Base-by-base conservation (phyloP, 2,888 invertebrate genomes). In the Heliconius ismenius region DNA sequence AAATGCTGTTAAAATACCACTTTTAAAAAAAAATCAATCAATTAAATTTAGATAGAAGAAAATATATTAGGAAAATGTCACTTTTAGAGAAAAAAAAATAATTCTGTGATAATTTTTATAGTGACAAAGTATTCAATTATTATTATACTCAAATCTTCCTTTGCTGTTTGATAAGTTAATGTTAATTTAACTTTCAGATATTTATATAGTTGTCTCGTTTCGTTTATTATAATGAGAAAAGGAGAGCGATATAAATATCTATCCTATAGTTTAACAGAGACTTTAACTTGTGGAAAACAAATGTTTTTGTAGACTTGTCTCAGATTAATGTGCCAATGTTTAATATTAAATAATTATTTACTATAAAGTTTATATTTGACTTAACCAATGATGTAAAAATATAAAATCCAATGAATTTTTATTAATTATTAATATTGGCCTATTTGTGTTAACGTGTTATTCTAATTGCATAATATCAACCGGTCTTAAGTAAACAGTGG, bases 51-150 rank as follows among this genome's bases (percentile, higher is more conserved):
- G 65, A 78, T 79, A 79, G 76, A 73, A 28, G 28, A 72, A 70
- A 76, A 74, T 64, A 73, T 73, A 76, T 74, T 77, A 79, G 76
- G 54, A 62, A 75, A 78, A 79, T 49, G 69, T 78, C 77, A 80
- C 73, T 78, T 78, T 32, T 70, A 74, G 62, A 80, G 68, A 70
- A 72, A 77, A 77, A 67, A 67, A 67, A 65, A 76, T 76, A 76
- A 79, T 81, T 81, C 82, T 82, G 82, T 82, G 82, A 82, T 82
- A 82, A 82, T 82, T 79, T 78, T 73, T 70, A 82, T 81, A 81
- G 73, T 81, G 75, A 79, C 79, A 76, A 80, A 74, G 70, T 58
- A 79, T 77, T 76, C 39, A 64, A 73, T 69, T 36, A 74, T 73
- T 36, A 70, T 73, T 69, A 62, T 21, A 69, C 54, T 76, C 70